Evolutionary conservation across 2,888 invertebrate species (phyloP), one percentile per base, ranked within the genome.

Genomic region (Spilarctia lutea): DNA sequence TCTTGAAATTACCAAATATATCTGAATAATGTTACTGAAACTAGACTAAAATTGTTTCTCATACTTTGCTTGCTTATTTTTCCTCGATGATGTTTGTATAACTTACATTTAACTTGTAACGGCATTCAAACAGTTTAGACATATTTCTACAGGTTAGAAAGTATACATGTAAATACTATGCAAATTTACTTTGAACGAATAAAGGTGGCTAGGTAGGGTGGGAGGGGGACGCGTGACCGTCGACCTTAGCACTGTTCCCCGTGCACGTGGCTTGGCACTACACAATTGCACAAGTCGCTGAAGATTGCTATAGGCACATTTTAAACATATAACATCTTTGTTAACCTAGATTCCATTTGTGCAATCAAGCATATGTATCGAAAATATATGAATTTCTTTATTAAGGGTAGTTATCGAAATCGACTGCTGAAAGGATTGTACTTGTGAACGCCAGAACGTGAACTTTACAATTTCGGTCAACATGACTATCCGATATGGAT

Each of bases 231-330:
- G 83, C 88, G 85, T 86, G 86, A 83, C n/a, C n/a, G n/a, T n/a
- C 85, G 87, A 88, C 85, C 88, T 86, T 83, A 86, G 76, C 75
- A 80, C 75, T 83, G 83, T 86, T 86, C 86, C 86, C 83, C 82
- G 79, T 86, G 81, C 90, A 90, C 88, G 87, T 89, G 89, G 85
- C 85, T 77, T 74, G 72, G 76, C 80, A 79, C 79, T 80, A 83
- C 77, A 79, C 81, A 83, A 84, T 85, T 85, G 83, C 85, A 84
- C 79, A 79, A 86, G 79, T 83, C 74, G 84, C 79, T 75, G 83
- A 86, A 81, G 76, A 83, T 76, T 75, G 79, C 77, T 80, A 70
- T 80, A 80, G 77, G 73, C 78, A 75, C 75, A 79, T 77, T 77
- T 72, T 75, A 74, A 77, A 77, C 71, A 56, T 67, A 83, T 18